phyloP scores from a whole-genome alignment of 2,888 invertebrate species.

The Venusia cambrica region DNA sequence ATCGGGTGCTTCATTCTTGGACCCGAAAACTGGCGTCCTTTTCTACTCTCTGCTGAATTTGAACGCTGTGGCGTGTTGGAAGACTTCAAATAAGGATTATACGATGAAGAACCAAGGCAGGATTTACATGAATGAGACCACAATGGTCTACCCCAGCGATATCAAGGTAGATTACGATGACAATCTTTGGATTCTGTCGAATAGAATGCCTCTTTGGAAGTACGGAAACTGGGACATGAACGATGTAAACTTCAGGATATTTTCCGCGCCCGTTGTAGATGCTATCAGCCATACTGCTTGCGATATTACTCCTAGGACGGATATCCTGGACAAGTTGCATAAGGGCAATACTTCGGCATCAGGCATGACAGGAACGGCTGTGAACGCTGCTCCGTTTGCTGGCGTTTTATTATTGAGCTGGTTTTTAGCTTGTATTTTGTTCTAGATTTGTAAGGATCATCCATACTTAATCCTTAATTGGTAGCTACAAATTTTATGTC shows the following conservation, averaged over 20 bases:
- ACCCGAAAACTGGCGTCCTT: constrained; percentile 85
- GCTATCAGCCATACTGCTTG: constrained; percentile 88
- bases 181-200: constrained; percentile 87
- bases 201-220: constrained; percentile 86
- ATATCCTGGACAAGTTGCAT: constrained; percentile 77
- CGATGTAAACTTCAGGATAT: constrained; percentile 86
- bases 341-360: constrained; percentile 36
- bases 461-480: no score
- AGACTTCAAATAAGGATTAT: constrained; percentile 84
- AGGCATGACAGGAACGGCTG: constrained; percentile 44
- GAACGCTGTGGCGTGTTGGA: constrained; percentile 90
- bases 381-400: constrained; percentile 34
- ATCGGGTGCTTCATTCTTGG: constrained; percentile 87
- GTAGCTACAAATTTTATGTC: no score
- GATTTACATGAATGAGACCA: constrained; percentile 85
- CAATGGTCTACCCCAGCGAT: constrained; percentile 89
- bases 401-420: constrained; percentile 41
- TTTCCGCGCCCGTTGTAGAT: constrained; percentile 84
- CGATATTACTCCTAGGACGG: constrained; percentile 80
- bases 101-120: constrained; percentile 86
- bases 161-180: constrained; percentile 87
- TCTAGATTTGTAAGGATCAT: constrained; percentile 24
- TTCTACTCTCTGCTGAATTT: constrained; percentile 88
- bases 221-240: constrained; percentile 82
- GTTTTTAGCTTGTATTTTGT: constrained; percentile 33